phyloP scores from a whole-genome alignment of 2,113 vertebrate genomes.

The Haemorhous mexicanus region DNA sequence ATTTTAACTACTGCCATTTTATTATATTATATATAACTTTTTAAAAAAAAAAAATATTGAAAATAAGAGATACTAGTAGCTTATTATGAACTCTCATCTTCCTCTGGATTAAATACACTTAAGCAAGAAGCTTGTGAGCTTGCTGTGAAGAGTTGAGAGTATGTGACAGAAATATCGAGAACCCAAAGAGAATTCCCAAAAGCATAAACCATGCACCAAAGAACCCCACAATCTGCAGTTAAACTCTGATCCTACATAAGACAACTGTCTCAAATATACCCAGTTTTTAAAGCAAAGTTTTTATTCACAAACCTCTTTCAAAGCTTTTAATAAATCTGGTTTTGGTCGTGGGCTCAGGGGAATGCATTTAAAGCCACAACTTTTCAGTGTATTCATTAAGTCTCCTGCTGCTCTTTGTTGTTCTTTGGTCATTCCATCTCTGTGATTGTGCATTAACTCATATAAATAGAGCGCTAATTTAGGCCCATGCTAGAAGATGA shows the following conservation, averaged over 20 bases:
- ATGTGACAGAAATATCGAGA: not conserved
- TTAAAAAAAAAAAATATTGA: not conserved
- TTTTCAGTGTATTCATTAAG: constrained; percentile 86
- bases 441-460: constrained; percentile 89
- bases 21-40: not conserved
- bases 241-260: not conserved
- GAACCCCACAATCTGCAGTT: not conserved
- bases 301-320: constrained; percentile 83
- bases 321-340: constrained; percentile 84
- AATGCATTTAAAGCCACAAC: constrained; percentile 87
- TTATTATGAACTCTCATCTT: not conserved
- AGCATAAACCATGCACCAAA: not conserved
- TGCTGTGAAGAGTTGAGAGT: not conserved
- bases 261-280: not conserved
- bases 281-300: not conserved
- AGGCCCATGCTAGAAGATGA: constrained; percentile 85
- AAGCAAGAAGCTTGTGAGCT: not conserved
- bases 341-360: constrained; percentile 81
- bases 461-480: constrained; percentile 91
- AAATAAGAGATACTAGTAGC: not conserved
- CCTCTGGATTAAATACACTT: not conserved
- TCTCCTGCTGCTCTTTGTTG: constrained; percentile 77
- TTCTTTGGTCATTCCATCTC: constrained; percentile 81
- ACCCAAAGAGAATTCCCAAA: not conserved
- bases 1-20: not conserved